Base-by-base conservation (phyloP, 2,888 invertebrate genomes). In the Didymodactylos carnosus region DNA sequence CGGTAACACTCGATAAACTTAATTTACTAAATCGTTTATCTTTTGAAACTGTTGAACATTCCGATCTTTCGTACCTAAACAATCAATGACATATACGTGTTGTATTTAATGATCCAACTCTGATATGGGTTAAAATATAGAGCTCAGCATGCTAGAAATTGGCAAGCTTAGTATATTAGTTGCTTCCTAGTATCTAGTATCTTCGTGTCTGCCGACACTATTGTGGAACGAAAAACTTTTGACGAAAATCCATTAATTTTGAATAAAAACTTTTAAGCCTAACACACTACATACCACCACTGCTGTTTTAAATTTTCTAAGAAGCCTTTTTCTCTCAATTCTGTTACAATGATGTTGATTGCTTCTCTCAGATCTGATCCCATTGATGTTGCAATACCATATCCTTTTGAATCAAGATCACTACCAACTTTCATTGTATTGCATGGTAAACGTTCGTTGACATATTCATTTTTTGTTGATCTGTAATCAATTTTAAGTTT, bases 1-100 rank as follows among this genome's bases (percentile, higher is more conserved):
- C 97, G 23, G 97, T 94, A 53, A 98, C 94, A 86, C 97, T 95
- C 82, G 92, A 92, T 77, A 98, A 85, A 43, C 94, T 92, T 81
- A 98, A 86, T 81, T 51, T 49, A 35, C 49, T 72, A 23, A 72
- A 72, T 16, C 62, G 62, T 35, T 62, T 62, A 35, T 62, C 62
- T 35, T 62, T 62, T 19, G 5, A 10, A 11, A 2, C 11, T 62
- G 29, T 16, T n/a, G 62, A 35, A 62, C 62, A 62, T 35, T 62
- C 62, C 0, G 62, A 62, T 35, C 35, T 19, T 8, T 62, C 62
- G n/a, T 35, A 62, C 62, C 62, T 62, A 19, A 25, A 46, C 11
- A 49, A 49, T 2, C 10, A 49, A 35, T n/a, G n/a, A 23, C n/a
- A 49, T 8, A 23, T 23, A 23, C 1, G 2, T 23, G 25, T 6